Base-by-base conservation (phyloP, 2,113 vertebrate species). In the Lota lota region DNA sequence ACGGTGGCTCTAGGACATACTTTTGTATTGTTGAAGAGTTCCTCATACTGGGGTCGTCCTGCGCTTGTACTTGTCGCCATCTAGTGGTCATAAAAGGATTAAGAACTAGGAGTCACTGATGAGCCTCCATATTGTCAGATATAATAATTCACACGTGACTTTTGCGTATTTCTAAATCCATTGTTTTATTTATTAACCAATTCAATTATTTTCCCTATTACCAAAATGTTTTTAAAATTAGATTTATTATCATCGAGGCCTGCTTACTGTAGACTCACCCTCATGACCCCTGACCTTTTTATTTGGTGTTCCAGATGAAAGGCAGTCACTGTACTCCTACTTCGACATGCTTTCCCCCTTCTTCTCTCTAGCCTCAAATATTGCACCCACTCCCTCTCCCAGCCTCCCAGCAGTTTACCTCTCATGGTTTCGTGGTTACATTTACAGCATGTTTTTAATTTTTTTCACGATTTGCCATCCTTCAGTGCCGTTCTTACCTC, bases 401-500 rank as follows among this genome's bases (percentile, higher is more conserved):
- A 33, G 28, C 28, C 28, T 33, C 28, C 1, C 28, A 33, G 28
- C 28, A 33, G 28, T 6, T 33, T 6, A 33, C 28, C 2, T 33
- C 28, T 33, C 4, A 0, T 3, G 28, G 28, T 33, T 33, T 33
- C 7, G 28, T 33, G n/a, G 5, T 56, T 56, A 56, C 16, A 18
- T 56, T 18, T 79, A 73, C 84, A 90, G 78, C 17, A 2, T 79
- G 88, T 86, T 53, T 63, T 21, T 78, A 75, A 56, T 89, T 67
- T 74, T 71, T 33, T 80, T 82, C 84, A 80, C 50, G 56, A 91
- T 88, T 88, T 61, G 84, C 91, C 90, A 87, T 85, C 53, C 71
- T 88, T 90, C 85, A 74, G 68, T 89, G 92, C 75, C 93, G 91
- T 94, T 92, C 93, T 94, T 89, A 93, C 85, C 82, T 86, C 87